Evolutionary conservation across 2,113 vertebrate species (phyloP).

Genomic region (Mastomys natalensis): DNA sequence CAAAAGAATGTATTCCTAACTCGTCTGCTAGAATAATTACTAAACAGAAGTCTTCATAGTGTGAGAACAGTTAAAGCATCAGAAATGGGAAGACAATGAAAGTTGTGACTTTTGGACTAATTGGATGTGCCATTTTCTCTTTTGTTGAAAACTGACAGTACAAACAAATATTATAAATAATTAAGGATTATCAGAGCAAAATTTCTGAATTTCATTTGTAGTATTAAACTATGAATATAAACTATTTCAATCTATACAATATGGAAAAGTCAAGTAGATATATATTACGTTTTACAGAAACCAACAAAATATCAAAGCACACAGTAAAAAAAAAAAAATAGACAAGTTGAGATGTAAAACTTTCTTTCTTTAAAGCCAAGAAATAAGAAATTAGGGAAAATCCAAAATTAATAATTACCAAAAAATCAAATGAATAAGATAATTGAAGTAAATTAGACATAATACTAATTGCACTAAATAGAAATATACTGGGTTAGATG

Average conservation of each 20-base stretch:
- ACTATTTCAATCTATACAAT: background rate
- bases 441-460: background rate
- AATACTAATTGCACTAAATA: slow-evolving; percentile 12
- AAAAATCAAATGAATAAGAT: background rate
- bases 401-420: slow-evolving; percentile 7
- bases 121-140: background rate
- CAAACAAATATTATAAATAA: background rate
- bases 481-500: background rate
- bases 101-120: background rate
- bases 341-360: background rate
- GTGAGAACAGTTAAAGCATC: background rate
- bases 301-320: background rate
- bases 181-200: background rate
- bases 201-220: background rate
- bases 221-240: background rate
- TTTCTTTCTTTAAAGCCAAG: background rate
- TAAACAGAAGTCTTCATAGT: background rate
- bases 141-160: background rate
- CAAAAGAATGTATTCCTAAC: background rate
- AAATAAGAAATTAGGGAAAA: background rate
- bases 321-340: background rate
- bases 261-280: background rate
- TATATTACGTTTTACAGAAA: background rate
- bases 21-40: background rate
- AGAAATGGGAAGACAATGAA: background rate